Evolutionary conservation across 2,888 invertebrate species (phyloP), one percentile per base, ranked within the genome.

Genomic region (Eristalis intricaria): DNA sequence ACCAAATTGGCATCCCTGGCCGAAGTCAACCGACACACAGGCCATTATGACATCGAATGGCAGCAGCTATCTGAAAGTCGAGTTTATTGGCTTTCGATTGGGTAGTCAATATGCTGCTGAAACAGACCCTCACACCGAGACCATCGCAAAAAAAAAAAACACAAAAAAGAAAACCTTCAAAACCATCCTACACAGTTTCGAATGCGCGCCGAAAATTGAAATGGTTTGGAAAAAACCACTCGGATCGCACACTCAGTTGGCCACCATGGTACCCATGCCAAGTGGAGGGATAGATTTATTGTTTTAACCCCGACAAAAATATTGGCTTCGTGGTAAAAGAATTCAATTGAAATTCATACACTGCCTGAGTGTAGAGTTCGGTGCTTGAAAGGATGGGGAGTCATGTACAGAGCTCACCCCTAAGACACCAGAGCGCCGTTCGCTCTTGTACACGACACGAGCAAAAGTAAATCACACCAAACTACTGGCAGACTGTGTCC

Each of bases 311-410:
- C 61, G 65, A 70, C 74, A 77, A 78, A 86, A 82, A 86, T 82
- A 86, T 86, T 82, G 77, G 74, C 35, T 74, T 78, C 58, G 60
- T 78, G 82, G 85, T 65, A 80, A 82, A 78, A 66, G 78, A 74
- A 86, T 82, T 86, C 85, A 86, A 86, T 86, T 86, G 85, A 86
- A 86, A 86, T 86, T 86, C 85, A 86, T 86, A 82, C 50, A 86
- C 77, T 38, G 61, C 4, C n/a, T 22, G 26, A 32, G 43, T 61
- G 19, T 19, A 11, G 56, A 35, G 64, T 43, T 60, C 26, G 58
- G 11, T 3, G 22, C 26, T 60, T 23, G n/a, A 38, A 26, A 5
- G 13, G 61, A 29, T 15, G 38, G 32, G 11, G 15, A 56, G 11
- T 8, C 63, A 58, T 76, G 43, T 35, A 78, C 73, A 69, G 40